Base-by-base conservation (phyloP, 2,888 invertebrate genomes). In the Hermodice carunculata region DNA sequence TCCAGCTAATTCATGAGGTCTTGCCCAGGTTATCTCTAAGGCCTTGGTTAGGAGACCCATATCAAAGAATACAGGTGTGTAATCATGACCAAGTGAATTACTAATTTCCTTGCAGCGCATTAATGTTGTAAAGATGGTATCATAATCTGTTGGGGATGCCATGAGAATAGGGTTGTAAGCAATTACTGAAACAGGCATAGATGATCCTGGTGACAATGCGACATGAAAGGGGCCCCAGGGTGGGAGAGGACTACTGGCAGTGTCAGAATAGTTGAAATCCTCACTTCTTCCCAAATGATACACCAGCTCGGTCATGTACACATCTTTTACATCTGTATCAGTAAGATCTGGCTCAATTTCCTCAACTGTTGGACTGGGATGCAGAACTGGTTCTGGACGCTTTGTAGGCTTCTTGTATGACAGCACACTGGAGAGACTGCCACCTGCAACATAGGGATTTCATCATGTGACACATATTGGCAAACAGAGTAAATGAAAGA, bases 1-100 rank as follows among this genome's bases (percentile, higher is more conserved):
- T 19, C 54, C 54, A 19, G 34, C 6, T 28, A 54, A 11, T n/a
- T 19, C 28, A 2, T 54, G 40, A 31, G 54, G n/a, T 26, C 24
- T 19, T 22, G 54, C 54, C 54, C 54, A 54, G 11, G 54, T 40
- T 40, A 54, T 54, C 22, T 54, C 54, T 37, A 54, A 42, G 42
- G 54, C 54, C 28, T 54, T 54, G 19, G 37, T n/a, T 19, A 54
- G 40, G 22, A 54, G 40, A 11, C 54, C 54, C 40, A 54, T 54
- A 22, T 54, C 54, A 42, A 54, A 54, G 22, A 26, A 37, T 22
- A 54, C 22, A 22, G 54, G 54, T 54, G 42, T 17, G 40, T 54
- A 11, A 28, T 32, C 24, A n/a, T 54, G 54, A 40, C 54, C 54
- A 22, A 54, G 14, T 6, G 19, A 24, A 54, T 54, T 54, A 17